Conservation (phyloP, 2,113 vertebrate species). For the Calypte anna region DNA sequence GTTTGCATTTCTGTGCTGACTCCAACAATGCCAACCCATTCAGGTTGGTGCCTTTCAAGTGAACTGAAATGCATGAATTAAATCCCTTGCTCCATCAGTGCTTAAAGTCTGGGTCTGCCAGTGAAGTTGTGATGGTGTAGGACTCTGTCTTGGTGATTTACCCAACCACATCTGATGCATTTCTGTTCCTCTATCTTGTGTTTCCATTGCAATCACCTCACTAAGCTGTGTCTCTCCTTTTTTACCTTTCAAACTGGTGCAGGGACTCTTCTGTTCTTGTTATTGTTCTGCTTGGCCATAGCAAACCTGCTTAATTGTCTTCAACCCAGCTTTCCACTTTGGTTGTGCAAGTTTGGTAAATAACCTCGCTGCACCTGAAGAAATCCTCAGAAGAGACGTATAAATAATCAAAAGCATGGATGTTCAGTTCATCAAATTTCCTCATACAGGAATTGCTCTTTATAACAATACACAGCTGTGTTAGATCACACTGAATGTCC, state of each 20-base stretch:
- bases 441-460: not conserved
- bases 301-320: not conserved
- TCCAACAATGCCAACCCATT: not conserved
- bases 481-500: not conserved
- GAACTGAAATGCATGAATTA: not conserved
- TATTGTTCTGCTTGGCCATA: not conserved
- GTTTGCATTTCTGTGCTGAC: conserved; percentile 21
- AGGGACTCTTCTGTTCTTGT: fast-evolving
- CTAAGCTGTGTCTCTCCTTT: not conserved
- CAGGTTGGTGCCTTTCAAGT: conserved; percentile 13
- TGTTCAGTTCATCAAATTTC: not conserved
- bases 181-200: not conserved
- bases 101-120: not conserved
- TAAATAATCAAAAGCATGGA: not conserved
- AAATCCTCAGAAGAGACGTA: not conserved
- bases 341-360: not conserved
- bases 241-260: not conserved
- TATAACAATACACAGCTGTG: fast-evolving
- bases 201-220: not conserved
- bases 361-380: not conserved
- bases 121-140: not conserved
- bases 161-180: fast-evolving
- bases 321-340: not conserved
- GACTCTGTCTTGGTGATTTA: not conserved
- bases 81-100: conserved; percentile 17